phyloP scores from a whole-genome alignment of 1,140 invertebrate genomes.

The Phortica variegata region DNA sequence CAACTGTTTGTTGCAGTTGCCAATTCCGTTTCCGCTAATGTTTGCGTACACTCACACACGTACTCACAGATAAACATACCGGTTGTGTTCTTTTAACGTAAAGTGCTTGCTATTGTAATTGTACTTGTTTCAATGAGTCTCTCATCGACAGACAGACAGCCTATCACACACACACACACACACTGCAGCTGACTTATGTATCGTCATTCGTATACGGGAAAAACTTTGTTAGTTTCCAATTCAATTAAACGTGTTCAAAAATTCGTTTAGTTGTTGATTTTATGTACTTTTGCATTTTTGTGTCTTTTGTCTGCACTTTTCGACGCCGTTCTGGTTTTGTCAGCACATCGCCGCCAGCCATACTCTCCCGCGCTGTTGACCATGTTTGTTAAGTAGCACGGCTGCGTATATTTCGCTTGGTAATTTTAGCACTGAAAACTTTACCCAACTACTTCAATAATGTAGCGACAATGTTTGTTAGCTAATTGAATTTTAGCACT shows the following conservation, averaged over 20 bases:
- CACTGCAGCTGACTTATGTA: constrained; percentile 1
- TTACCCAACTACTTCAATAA: too few relatives aligned
- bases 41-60: too few relatives aligned
- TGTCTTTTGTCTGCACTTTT: constrained; percentile 27
- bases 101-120: constrained; percentile 16
- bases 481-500: too few relatives aligned
- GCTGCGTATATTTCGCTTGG: constrained; percentile 26
- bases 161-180: too few relatives aligned
- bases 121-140: background rate
- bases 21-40: background rate
- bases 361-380: constrained; percentile 29
- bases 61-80: too few relatives aligned
- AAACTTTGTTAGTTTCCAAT: constrained; percentile 22
- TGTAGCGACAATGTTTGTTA: too few relatives aligned
- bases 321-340: constrained; percentile 13
- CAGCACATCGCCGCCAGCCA: constrained; percentile 20
- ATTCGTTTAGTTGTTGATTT: too few relatives aligned
- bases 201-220: background rate
- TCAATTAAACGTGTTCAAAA: constrained; percentile 40
- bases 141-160: background rate
- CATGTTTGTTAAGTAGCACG: constrained; percentile 39
- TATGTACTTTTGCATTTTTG: too few relatives aligned
- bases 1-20: constrained; percentile 1
- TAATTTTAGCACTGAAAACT: too few relatives aligned
- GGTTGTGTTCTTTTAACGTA: constrained; percentile 9